Base-by-base conservation (phyloP, 2,113 vertebrate species). In the Orthonyx spaldingii region DNA sequence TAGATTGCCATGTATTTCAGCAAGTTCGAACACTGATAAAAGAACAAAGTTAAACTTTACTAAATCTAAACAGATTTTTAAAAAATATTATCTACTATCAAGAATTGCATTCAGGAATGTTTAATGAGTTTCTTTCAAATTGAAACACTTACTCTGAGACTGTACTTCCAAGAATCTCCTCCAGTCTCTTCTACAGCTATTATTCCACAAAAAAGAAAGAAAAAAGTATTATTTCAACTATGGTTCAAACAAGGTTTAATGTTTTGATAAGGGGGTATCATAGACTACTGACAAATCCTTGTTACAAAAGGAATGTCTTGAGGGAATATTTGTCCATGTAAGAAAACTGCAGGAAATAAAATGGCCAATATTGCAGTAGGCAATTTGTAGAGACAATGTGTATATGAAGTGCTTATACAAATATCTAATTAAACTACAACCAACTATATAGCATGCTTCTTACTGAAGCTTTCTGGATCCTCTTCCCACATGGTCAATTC, bases 81-180 rank as follows among this genome's bases (percentile, higher is more conserved):
- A 9, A n/a, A 74, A 66, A 14, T 46, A 86, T 23, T 16, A 60
- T 37, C 35, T 56, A 60, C 16, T 35, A 76, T 70, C 9, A 41
- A 84, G 22, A 86, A 95, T 57, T 11, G 42, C 12, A 83, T 84
- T 15, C 5, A 89, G 15, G 70, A 93, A 82, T 13, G 5, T 19
- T 17, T 15, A 61, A 69, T 6, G 22, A 1, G 35, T 84, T 94
- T 93, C 35, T 75, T 78, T 81, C 23, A 63, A 80, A 83, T 0
- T 19, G 11, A 72, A 92, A 90, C 39, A 98, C 99, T 98, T 97
- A 99, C 99, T 97, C 99, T 97, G 56, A 99, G 97, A 98, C 99
- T 99, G 94, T 99, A 99, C 96, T 99, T 99, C 99, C 99, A 99
- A 71, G 99, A 99, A 98, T 99, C 99, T 33, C 99, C 99, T 94